Percentiles rank a stretch among this genome's conserved stretches.
phyloP scores from a whole-genome alignment of 2,797 vertebrate genomes.

The Mus minutoides region DNA sequence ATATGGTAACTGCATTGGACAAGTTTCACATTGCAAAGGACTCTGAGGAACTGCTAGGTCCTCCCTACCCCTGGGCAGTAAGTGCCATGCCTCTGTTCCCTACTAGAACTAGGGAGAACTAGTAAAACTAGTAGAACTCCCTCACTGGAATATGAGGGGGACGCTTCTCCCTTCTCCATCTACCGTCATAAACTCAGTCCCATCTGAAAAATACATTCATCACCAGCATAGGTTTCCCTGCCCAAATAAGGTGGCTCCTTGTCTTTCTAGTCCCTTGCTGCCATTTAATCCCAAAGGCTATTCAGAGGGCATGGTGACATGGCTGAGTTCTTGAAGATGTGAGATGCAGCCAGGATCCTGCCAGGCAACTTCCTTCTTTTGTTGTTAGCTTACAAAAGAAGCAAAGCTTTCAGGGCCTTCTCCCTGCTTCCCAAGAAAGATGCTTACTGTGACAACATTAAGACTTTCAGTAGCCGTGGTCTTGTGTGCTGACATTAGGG shows the following conservation, averaged over 20 bases:
- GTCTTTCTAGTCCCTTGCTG: neutral
- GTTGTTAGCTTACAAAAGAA: neutral
- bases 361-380: neutral
- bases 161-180: neutral
- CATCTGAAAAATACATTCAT: neutral
- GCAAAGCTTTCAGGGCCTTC: neutral
- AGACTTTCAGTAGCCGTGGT: neutral
- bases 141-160: neutral
- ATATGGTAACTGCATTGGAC: too few species aligned
- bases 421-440: constrained; percentile 23
- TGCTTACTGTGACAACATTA: neutral
- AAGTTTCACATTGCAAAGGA: neutral
- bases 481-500: neutral
- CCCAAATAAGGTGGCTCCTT: neutral
- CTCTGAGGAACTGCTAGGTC: neutral
- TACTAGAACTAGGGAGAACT: too few species aligned
- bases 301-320: neutral
- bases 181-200: neutral
- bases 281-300: neutral
- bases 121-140: neutral
- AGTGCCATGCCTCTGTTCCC: neutral
- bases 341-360: constrained; percentile 37
- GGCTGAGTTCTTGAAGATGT: neutral
- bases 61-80: neutral
- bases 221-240: neutral